Conservation (phyloP, 2,797 vertebrate genomes). For the Yasuhikotakia modesta region DNA sequence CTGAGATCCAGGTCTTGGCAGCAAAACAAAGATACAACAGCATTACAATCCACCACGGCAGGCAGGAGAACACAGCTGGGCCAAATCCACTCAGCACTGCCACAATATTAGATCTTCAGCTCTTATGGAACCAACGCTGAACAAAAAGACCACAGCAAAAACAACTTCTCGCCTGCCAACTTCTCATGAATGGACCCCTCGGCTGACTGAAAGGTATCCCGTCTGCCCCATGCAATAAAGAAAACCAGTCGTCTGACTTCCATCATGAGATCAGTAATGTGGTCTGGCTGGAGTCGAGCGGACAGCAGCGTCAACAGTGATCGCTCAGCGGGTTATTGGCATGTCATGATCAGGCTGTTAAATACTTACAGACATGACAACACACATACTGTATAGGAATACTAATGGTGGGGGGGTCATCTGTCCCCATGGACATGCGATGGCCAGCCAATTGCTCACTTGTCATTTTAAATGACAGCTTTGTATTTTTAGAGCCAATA, state of each 20-base stretch:
- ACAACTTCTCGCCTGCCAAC: slow-evolving; percentile 52
- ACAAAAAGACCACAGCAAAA: slow-evolving; percentile 55
- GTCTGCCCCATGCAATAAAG: slow-evolving; percentile 49
- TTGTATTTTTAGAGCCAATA: slow-evolving; percentile 78
- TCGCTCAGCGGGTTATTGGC: slow-evolving; percentile 41
- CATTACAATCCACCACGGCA: slow-evolving; percentile 52
- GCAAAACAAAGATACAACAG: slow-evolving; percentile 62
- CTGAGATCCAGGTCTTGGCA: slow-evolving; percentile 63
- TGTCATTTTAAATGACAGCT: slow-evolving; percentile 71
- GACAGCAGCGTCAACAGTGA: slow-evolving; percentile 43
- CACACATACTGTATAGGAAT: slow-evolving; percentile 9
- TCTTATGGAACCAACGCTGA: slow-evolving; percentile 52
- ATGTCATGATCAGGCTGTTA: slow-evolving; percentile 27
- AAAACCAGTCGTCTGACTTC: slow-evolving; percentile 50
- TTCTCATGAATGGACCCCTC: slow-evolving; percentile 54
- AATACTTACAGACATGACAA: slow-evolving; percentile 36
- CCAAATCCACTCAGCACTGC: slow-evolving; percentile 60
- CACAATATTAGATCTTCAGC: slow-evolving; percentile 56
- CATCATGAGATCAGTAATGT: slow-evolving; percentile 50
- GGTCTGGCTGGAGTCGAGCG: slow-evolving; percentile 33
- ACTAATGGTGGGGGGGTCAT: slow-evolving; percentile 12
- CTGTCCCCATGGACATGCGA: slow-evolving; percentile 35
- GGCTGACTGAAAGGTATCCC: slow-evolving; percentile 50
- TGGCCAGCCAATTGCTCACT: slow-evolving; percentile 55
- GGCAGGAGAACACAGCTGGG: slow-evolving; percentile 54